Base-by-base conservation (phyloP, 2,888 invertebrate species). In the Esperia sulphurella region DNA sequence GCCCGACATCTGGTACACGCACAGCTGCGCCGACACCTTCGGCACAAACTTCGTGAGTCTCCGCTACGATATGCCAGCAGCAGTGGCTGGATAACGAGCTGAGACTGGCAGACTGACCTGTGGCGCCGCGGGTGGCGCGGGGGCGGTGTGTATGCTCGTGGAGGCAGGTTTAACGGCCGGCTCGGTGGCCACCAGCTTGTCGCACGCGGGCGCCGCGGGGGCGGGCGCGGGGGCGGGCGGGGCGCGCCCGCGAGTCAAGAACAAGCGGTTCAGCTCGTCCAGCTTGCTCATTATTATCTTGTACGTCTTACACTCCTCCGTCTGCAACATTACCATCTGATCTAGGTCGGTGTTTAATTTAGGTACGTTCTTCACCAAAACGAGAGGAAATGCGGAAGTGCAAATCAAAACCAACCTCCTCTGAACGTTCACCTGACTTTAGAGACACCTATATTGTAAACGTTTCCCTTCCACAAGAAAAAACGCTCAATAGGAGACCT, bases 241-340 rank as follows among this genome's bases (percentile, higher is more conserved):
- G 49, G 41, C 43, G 43, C 13, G 41, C 47, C 44, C 35, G 46
- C 42, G 29, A 50, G 52, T 14, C 21, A 53, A 57, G 54, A 80
- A 76, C 59, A 77, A 44, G 0, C 71, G 75, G 59, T 74, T 75
- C 55, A 87, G 49, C 58, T 87, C 86, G 59, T 86, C 85, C 55
- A 87, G 53, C 60, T 83, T 85, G 28, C 61, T 71, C 83, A 86
- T 82, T 61, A 87, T 85, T 49, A 87, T 80, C 65, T 85, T 83
- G 72, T 87, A 87, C 0, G 87, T 87, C 51, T 79, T 82, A 64
- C 80, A 85, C 39, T 85, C 78, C 7, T 79, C 71, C 12, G 68
- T 57, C 84, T 84, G 68, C 0, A 37, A 44, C 42, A 43, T n/a
- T 13, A 30, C n/a, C 13, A 39, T 0, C 5, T 2, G 21, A 2